These are phyloP conservation scores for Hemistola chrysoprasaria DNA, from an alignment of 2,888 invertebrate species.

Conservation along the genomic window DNA sequence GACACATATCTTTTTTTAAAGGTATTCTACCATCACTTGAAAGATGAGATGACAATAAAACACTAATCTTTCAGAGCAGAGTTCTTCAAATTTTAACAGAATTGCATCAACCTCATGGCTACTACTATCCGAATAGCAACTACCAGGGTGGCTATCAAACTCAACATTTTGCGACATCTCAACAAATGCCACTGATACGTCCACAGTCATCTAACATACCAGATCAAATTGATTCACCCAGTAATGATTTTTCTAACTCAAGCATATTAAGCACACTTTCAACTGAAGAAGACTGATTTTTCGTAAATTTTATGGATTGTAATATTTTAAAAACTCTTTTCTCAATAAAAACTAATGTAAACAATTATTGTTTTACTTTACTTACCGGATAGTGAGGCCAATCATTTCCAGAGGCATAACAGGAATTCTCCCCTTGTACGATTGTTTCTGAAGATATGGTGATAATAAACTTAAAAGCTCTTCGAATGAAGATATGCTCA, in stretches of 20 bases:
- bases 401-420: conserved; percentile 39
- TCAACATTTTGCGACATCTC: conserved; percentile 32
- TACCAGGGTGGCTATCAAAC: conserved; percentile 26
- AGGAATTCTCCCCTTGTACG: conserved; percentile 35
- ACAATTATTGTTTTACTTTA: conserved; percentile 32
- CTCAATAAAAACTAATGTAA: conserved; percentile 32
- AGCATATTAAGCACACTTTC: conserved; percentile 25
- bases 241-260: conserved; percentile 29
- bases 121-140: conserved; percentile 24
- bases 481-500: conserved; percentile 34
- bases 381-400: conserved; percentile 31
- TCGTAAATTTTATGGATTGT: conserved; percentile 30
- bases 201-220: conserved; percentile 31
- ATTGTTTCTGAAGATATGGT: conserved; percentile 33
- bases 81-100: conserved; percentile 30
- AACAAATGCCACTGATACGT: conserved; percentile 33
- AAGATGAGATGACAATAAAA: conserved; percentile 33
- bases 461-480: conserved; percentile 31
- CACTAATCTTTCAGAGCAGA: conserved; percentile 31
- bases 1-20: conserved; percentile 31
- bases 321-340: conserved; percentile 31
- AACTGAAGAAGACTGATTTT: conserved; percentile 35
- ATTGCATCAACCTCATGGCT: conserved; percentile 28
- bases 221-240: conserved; percentile 35
- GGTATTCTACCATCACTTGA: conserved; percentile 34